phyloP scores from a whole-genome alignment of 2,888 invertebrate species.

The Argynnis bischoffii region DNA sequence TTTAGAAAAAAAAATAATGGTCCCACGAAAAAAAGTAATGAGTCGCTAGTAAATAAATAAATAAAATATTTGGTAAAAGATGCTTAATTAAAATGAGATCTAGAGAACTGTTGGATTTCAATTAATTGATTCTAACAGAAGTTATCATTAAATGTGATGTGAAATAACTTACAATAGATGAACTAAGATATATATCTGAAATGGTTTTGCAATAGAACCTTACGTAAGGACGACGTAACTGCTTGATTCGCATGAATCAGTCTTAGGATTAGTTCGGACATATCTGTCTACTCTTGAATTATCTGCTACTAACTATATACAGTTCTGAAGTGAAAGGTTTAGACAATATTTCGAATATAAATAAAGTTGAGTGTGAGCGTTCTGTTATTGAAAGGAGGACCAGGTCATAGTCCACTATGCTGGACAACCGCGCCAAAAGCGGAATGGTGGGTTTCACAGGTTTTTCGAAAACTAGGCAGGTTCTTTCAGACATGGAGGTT shows the following conservation, averaged over 20 bases:
- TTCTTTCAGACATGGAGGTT: too few relatives aligned
- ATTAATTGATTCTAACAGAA: not conserved
- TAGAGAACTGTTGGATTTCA: too few relatives aligned
- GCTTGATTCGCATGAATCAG: constrained; percentile 20
- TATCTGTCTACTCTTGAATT: not conserved
- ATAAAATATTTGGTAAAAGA: too few relatives aligned
- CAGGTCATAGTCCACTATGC: too few relatives aligned
- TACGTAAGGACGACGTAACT: constrained; percentile 22
- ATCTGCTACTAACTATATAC: not conserved
- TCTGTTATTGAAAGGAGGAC: not conserved
- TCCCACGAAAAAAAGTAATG: too few relatives aligned
- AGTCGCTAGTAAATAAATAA: too few relatives aligned
- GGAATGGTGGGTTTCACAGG: too few relatives aligned
- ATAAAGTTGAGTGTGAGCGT: not conserved
- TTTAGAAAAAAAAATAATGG: too few relatives aligned
- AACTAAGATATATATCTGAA: constrained; percentile 18
- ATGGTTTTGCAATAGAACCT: constrained; percentile 18
- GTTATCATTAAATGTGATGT: constrained; percentile 1
- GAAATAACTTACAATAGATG: constrained; percentile 13
- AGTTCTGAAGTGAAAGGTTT: constrained; percentile 11
- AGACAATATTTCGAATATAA: not conserved
- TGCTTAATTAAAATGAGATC: too few relatives aligned
- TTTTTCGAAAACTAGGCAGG: too few relatives aligned
- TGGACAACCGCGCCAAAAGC: too few relatives aligned
- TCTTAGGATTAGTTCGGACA: constrained; percentile 8